These are phyloP conservation scores for Diarsia rubi DNA, from an alignment of 2,888 invertebrate genomes.

Conservation along the genomic window DNA sequence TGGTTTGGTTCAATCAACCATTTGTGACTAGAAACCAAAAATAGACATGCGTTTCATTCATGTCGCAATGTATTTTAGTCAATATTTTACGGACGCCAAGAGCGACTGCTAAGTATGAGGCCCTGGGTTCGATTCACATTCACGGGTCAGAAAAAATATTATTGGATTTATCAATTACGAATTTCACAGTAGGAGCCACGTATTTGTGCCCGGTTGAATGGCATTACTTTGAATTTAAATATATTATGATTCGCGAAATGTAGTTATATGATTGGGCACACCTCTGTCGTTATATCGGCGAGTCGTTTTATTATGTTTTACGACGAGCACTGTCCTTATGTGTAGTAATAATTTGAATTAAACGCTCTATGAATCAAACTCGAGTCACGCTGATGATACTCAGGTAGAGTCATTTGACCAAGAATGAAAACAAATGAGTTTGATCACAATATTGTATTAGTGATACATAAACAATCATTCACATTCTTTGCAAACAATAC, in stretches of 20 bases:
- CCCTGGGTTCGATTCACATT: too few relatives aligned
- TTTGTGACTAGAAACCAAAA: conserved; percentile 18
- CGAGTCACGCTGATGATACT: not conserved
- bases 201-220: too few relatives aligned
- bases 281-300: too few relatives aligned
- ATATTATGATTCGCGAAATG: too few relatives aligned
- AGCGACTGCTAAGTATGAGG: too few relatives aligned
- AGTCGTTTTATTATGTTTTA: not conserved
- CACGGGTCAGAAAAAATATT: too few relatives aligned
- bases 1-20: conserved; percentile 35
- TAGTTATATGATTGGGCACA: too few relatives aligned
- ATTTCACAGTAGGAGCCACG: too few relatives aligned
- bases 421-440: conserved; percentile 1
- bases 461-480: not conserved
- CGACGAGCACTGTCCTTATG: not conserved
- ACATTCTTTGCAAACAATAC: not conserved
- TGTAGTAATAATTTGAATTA: conserved; percentile 5
- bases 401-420: not conserved
- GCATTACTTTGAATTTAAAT: too few relatives aligned
- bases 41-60: not conserved
- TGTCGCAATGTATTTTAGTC: conserved; percentile 15
- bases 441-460: not conserved
- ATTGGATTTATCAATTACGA: too few relatives aligned
- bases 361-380: conserved; percentile 5
- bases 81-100: not conserved